These are phyloP conservation scores for Argentina silus DNA, from an alignment of 2,797 vertebrate species.

Conservation along the genomic window DNA sequence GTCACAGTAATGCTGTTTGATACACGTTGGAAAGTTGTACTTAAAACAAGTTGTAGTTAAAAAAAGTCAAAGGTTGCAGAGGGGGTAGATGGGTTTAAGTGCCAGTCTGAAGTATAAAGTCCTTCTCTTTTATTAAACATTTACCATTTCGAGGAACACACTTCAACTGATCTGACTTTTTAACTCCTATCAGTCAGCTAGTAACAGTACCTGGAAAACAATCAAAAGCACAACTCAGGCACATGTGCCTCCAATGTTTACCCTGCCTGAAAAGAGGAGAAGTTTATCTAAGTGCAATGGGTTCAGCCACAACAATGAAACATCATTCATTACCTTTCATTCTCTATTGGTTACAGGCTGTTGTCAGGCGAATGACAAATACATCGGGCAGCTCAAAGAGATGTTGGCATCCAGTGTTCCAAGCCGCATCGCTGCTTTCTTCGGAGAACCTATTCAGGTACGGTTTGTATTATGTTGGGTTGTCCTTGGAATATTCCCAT, in stretches of 20 bases:
- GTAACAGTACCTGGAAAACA: conserved; percentile 13
- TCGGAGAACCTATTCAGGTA: conserved; percentile 94
- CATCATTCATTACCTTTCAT: background rate
- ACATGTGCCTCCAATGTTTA: background rate
- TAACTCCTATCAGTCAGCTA: background rate
- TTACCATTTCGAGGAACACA: conserved; percentile 49
- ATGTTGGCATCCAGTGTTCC: conserved; percentile 84
- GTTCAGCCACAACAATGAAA: background rate
- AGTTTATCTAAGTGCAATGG: background rate
- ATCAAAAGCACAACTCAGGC: background rate
- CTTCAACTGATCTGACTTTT: conserved; percentile 13
- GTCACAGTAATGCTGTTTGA: too few species aligned
- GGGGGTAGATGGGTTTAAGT: background rate
- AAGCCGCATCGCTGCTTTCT: conserved; percentile 87
- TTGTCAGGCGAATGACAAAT: conserved; percentile 87
- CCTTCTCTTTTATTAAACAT: conserved; percentile 49
- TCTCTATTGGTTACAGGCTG: conserved; percentile 68
- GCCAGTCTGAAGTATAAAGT: conserved; percentile 50
- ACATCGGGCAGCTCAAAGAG: conserved; percentile 89
- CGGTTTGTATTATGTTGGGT: background rate
- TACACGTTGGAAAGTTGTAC: too few species aligned
- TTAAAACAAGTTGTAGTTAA: too few species aligned
- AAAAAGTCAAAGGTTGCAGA: too few species aligned
- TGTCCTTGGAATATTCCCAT: too few species aligned
- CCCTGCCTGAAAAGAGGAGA: background rate